Evolutionary conservation across 2,888 invertebrate species (phyloP), one percentile per base, ranked within the genome.

Genomic region (Mylabris sibirica): DNA sequence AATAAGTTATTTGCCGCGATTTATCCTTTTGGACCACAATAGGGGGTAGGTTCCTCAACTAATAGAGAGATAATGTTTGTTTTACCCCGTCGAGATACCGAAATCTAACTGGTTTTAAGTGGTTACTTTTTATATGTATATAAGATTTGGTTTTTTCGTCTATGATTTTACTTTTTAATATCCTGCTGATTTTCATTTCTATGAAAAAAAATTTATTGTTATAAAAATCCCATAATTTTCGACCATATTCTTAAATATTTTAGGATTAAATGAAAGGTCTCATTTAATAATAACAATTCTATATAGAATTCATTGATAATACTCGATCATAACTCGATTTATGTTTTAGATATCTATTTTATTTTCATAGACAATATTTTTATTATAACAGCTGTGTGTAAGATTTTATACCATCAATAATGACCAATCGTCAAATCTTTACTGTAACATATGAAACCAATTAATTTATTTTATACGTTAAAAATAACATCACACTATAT

Each of bases 61-160:
- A 73, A 73, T 73, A 74, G 74, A 74, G 74, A 74, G 72, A 73
- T 74, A 72, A 74, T 73, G 68, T 69, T 65, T 60, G 64, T 71
- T 70, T 70, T 65, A 70, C 65, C 67, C 63, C 34, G 68, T 57
- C 30, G 70, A 61, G 44, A 41, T 65, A 65, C 53, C 66, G 44
- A 71, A 64, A 71, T 67, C 65, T 70, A 65, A 65, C 67, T 65
- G 63, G 65, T 71, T 68, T 24, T 71, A 68, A 71, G 70, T 71
- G 70, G 67, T 64, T 68, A 60, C 65, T 68, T 71, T 44, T 65
- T 59, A 62, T 70, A 61, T 60, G 30, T 53, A 70, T 67, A 67
- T 67, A n/a, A n/a, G n/a, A n/a, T n/a, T n/a, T n/a, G n/a, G n/a
- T n/a, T n/a, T n/a, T 53, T 66, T 64, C 44, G 44, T 59, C 61